Conservation (phyloP, 2,797 vertebrate species). For the Macropus fuliginosus region DNA sequence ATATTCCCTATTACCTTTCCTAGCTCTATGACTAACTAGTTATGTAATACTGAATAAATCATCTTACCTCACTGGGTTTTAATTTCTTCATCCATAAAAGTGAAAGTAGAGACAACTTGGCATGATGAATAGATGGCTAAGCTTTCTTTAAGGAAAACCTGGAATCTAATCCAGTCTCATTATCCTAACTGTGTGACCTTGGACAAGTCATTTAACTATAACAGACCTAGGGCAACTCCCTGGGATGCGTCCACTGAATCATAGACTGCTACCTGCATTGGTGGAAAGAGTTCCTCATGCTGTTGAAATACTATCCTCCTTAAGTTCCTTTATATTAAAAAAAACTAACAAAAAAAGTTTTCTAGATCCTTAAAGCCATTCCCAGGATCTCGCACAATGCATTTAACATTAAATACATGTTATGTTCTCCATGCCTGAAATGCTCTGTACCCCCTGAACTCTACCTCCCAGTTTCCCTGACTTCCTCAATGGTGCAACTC, state of each 20-base stretch:
- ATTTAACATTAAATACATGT: neutral
- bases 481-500: neutral
- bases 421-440: neutral
- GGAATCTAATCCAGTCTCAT: neutral
- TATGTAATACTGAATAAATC: neutral
- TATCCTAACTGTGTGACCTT: neutral
- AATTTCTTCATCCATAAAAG: slow-evolving; percentile 20
- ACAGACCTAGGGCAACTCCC: neutral
- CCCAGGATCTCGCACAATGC: neutral
- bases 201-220: neutral
- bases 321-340: neutral
- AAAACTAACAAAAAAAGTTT: neutral
- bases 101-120: neutral
- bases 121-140: neutral
- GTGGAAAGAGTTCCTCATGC: neutral
- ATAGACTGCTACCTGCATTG: neutral
- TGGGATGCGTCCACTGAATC: neutral
- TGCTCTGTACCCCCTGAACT: neutral
- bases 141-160: neutral
- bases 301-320: neutral
- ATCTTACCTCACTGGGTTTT: slow-evolving; percentile 2
- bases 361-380: neutral
- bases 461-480: neutral
- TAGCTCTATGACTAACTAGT: slow-evolving; percentile 12
- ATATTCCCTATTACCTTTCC: neutral